These are phyloP conservation scores for Austrolebias charrua DNA, from an alignment of 2,797 vertebrate genomes.

Conservation along the genomic window DNA sequence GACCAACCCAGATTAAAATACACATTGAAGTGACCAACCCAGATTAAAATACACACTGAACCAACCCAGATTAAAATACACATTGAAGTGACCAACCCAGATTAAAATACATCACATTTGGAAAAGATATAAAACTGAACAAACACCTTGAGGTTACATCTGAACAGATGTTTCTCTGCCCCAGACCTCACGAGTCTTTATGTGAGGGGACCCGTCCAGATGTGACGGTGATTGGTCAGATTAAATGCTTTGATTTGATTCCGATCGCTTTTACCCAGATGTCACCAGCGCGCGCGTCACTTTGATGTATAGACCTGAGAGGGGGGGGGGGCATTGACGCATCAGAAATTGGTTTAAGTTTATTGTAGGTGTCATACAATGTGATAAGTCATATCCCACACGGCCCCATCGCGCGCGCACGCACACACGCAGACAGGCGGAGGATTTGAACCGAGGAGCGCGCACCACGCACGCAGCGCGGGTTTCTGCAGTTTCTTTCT, in stretches of 20 bases:
- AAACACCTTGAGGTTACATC: no score
- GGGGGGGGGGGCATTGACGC: constrained; percentile 63
- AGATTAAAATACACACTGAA: no score
- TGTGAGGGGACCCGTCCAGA: constrained; percentile 58
- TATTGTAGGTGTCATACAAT: constrained; percentile 77
- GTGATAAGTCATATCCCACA: constrained; percentile 76
- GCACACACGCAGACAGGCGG: background rate
- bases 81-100: no score
- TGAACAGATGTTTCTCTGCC: background rate
- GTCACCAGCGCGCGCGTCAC: constrained; percentile 66
- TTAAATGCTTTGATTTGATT: constrained; percentile 79
- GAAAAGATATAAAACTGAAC: no score
- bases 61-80: no score
- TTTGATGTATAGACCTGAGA: constrained; percentile 64
- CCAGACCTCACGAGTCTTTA: constrained; percentile 63
- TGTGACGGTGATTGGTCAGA: constrained; percentile 75
- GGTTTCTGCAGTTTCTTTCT: background rate
- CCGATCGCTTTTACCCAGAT: constrained; percentile 73
- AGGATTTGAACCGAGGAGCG: constrained; percentile 17
- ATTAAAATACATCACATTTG: no score
- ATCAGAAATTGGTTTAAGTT: constrained; percentile 79
- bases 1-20: no score
- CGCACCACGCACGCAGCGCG: constrained; percentile 2
- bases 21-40: no score
- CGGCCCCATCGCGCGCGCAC: constrained; percentile 29